A percentile compares a stretch with the other conserved stretches of the same genome.
phyloP scores from a whole-genome alignment of 2,797 vertebrate genomes.

The Propithecus perrieri region DNA sequence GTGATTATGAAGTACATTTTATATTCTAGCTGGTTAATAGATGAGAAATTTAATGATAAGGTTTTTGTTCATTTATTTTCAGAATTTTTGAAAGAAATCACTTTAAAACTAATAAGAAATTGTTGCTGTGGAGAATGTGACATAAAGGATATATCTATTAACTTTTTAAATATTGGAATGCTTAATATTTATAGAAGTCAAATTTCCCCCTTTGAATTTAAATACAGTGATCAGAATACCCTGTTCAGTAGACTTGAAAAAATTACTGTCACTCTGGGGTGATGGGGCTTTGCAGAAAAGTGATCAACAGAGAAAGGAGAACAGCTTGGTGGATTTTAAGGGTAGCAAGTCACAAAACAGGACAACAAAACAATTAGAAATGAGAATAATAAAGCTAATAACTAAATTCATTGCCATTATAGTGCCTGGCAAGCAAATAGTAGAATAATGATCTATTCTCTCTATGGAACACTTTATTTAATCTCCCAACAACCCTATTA shows the following conservation, averaged over 20 bases:
- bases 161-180: neutral
- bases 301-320: neutral
- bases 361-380: neutral
- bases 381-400: neutral
- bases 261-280: neutral
- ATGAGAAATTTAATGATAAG: neutral
- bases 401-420: neutral
- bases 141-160: neutral
- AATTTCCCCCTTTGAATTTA: neutral
- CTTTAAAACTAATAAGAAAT: neutral
- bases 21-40: neutral
- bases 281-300: neutral
- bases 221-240: neutral
- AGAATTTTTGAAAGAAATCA: neutral
- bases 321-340: neutral
- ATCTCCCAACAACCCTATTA: neutral
- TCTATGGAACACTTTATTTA: neutral
- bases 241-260: neutral
- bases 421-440: neutral
- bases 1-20: neutral
- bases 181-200: neutral
- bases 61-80: conserved; percentile 14
- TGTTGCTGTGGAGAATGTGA: neutral
- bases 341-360: neutral
- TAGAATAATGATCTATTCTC: neutral